Percentiles rank a stretch among this genome's conserved stretches.
These are phyloP conservation scores for Pilophorus perplexus DNA, from an alignment of 2,888 invertebrate species.

Conservation along the genomic window DNA sequence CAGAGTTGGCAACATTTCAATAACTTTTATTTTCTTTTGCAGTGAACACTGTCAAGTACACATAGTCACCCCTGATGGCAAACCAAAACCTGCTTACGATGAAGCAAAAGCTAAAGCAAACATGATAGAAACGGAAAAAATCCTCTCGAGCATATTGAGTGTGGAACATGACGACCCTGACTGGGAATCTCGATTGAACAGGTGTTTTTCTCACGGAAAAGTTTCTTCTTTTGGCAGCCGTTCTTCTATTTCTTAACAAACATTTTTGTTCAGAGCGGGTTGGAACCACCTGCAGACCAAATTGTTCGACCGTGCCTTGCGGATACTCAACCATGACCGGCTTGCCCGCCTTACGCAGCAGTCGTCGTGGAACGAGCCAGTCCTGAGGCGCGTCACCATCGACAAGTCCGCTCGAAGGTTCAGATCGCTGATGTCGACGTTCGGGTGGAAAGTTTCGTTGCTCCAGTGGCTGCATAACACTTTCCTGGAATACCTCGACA, in stretches of 20 bases:
- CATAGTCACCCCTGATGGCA: not conserved
- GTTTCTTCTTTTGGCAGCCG: not conserved
- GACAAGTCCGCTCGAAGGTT: slow-evolving; percentile 65
- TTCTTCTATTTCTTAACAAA: not conserved
- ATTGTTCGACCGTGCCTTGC: slow-evolving; percentile 64
- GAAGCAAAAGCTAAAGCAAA: slow-evolving; percentile 59
- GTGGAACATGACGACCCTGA: slow-evolving; percentile 58
- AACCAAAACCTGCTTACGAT: slow-evolving; percentile 59
- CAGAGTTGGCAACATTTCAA: not conserved
- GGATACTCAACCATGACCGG: slow-evolving; percentile 65
- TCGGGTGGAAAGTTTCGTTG: slow-evolving; percentile 70
- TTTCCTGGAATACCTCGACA: slow-evolving; percentile 63
- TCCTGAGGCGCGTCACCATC: slow-evolving; percentile 65
- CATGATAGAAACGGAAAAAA: slow-evolving; percentile 71
- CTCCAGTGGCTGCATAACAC: slow-evolving; percentile 75
- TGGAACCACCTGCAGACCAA: slow-evolving; percentile 67
- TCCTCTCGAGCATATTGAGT: slow-evolving; percentile 59
- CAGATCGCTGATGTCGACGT: slow-evolving; percentile 54
- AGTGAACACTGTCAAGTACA: not conserved
- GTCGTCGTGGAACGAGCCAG: slow-evolving; percentile 63
- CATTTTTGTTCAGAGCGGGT: slow-evolving; percentile 53
- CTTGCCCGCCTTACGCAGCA: slow-evolving; percentile 63
- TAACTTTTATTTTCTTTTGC: not conserved
- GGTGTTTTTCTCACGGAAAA: slow-evolving; percentile 53
- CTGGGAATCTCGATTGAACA: slow-evolving; percentile 68